A percentile compares a stretch with the other conserved stretches of the same genome.
Evolutionary conservation across 1,140 invertebrate genomes (phyloP).

Genomic region (Drosophila kepulauana): DNA sequence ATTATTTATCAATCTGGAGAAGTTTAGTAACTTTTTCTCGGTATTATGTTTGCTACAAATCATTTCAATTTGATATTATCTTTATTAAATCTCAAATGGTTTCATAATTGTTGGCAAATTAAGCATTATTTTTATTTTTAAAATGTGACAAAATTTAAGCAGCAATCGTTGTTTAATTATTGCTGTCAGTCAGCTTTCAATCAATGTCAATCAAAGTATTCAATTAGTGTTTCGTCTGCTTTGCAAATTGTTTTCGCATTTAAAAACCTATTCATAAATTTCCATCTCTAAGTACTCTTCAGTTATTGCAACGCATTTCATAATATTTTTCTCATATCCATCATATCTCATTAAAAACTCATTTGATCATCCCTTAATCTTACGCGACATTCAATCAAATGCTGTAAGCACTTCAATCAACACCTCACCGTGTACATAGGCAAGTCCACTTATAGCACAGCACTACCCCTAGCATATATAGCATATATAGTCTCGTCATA

Average conservation of each 20-base stretch:
- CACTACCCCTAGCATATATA: conserved; percentile 29
- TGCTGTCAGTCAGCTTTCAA: background rate
- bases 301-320: background rate
- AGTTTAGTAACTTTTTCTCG: background rate
- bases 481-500: conserved; percentile 45
- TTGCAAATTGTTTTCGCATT: background rate
- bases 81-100: no score
- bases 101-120: no score
- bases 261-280: background rate
- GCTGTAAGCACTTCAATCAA: conserved; percentile 25
- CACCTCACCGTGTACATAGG: background rate
- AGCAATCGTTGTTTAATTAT: background rate
- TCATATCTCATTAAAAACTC: conserved; percentile 8
- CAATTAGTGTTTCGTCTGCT: background rate
- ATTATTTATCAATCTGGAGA: conserved; percentile 1
- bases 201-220: background rate
- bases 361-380: conserved; percentile 11
- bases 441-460: conserved; percentile 11
- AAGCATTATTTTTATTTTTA: no score
- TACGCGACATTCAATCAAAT: conserved; percentile 26
- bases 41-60: no score
- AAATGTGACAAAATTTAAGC: background rate
- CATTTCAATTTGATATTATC: no score
- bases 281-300: background rate
- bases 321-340: background rate